Evolutionary conservation across 2,888 invertebrate genomes (phyloP), one percentile per base, ranked within the genome.

Genomic region (Pristionchus fissidentatus): DNA sequence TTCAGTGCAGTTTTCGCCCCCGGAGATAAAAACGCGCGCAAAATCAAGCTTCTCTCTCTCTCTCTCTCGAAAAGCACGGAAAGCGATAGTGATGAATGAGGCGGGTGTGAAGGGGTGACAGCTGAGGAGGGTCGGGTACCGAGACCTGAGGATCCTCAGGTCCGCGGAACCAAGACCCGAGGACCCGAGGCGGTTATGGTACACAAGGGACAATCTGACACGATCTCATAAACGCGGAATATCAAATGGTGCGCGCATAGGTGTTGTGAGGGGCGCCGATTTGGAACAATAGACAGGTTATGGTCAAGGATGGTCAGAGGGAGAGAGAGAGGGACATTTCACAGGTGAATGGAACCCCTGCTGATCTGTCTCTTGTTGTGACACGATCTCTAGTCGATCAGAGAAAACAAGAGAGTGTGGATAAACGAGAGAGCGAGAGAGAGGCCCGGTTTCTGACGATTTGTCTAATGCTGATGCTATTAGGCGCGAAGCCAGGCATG

Each of bases 211-310:
- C n/a, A n/a, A n/a, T n/a, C n/a, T 60, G n/a, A n/a, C n/a, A 15
- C 60, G 60, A 60, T 15, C 19, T 8, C 49, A 46, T 46, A 75
- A 49, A 46, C 49, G 75, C 49, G 32, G n/a, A 19, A 75, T 46
- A 73, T 41, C 22, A 29, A 73, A 73, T 32, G 75, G 75, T 46
- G 49, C 15, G 75, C 29, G 75, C 75, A 75, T 49, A n/a, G n/a
- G n/a, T n/a, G n/a, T n/a, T n/a, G n/a, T n/a, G n/a, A n/a, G n/a
- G n/a, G n/a, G n/a, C n/a, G n/a, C 70, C 70, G 70, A 70, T 70
- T 70, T 70, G 70, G 70, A 70, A 70, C 70, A 70, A 70, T n/a
- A 41, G 70, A 70, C 70, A 70, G 70, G 70, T 70, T 70, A 70
- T 70, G 70, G 70, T 70, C 70, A 70, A 70, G 70, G 70, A 70